Conservation (phyloP, 2,797 vertebrate genomes). For the Pterois miles region DNA sequence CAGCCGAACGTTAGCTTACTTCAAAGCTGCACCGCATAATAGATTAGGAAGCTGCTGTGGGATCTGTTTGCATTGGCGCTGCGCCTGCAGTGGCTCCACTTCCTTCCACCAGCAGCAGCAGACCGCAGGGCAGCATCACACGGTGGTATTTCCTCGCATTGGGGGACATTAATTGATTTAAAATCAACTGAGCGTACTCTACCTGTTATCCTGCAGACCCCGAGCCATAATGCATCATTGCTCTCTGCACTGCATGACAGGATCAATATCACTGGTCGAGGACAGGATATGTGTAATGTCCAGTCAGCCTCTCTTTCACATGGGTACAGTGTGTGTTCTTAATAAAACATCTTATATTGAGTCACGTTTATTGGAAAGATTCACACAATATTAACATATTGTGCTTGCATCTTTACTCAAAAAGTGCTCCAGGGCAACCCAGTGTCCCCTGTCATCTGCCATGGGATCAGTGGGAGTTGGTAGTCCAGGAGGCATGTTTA, state of each 20-base stretch:
- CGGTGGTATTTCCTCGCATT: slow-evolving; percentile 4
- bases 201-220: background rate
- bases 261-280: background rate
- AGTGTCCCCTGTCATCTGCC: slow-evolving; percentile 10
- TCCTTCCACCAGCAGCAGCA: slow-evolving; percentile 25
- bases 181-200: background rate
- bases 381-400: background rate
- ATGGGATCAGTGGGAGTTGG: slow-evolving; percentile 9
- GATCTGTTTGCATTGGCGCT: slow-evolving; percentile 45
- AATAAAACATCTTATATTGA: background rate
- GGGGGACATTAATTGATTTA: background rate
- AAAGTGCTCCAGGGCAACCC: background rate
- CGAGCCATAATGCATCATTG: background rate
- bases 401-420: background rate
- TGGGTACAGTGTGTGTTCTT: background rate
- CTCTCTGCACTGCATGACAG: background rate
- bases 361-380: background rate
- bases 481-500: background rate
- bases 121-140: slow-evolving; percentile 4
- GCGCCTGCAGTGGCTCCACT: slow-evolving; percentile 41
- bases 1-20: background rate
- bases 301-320: background rate
- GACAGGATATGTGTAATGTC: background rate
- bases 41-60: slow-evolving; percentile 30
- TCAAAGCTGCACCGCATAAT: background rate